These are phyloP conservation scores for Vanessa cardui DNA, from an alignment of 2,888 invertebrate genomes.

Conservation along the genomic window DNA sequence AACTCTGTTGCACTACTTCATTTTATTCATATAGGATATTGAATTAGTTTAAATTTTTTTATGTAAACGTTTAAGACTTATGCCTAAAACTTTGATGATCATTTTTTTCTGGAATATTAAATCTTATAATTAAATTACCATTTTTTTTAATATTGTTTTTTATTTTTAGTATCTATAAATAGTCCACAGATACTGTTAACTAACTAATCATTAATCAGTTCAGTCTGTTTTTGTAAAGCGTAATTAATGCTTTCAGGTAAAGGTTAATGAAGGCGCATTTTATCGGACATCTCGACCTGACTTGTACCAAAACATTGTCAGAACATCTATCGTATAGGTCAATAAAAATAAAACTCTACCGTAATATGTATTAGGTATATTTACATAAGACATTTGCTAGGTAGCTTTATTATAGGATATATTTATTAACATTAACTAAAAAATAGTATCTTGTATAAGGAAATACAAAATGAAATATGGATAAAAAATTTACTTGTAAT, in stretches of 20 bases:
- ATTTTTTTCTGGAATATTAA: too few relatives aligned
- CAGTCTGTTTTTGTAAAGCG: conserved; percentile 79
- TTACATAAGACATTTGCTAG: not conserved
- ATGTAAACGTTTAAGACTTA: too few relatives aligned
- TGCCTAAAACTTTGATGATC: too few relatives aligned
- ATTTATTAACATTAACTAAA: not conserved
- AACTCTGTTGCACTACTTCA: too few relatives aligned
- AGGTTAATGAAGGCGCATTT: conserved; percentile 73
- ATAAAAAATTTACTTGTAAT: not conserved
- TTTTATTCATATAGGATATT: too few relatives aligned
- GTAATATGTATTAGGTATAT: not conserved
- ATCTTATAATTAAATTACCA: not conserved
- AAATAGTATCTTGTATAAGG: too few relatives aligned
- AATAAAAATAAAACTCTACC: not conserved
- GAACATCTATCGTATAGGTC: conserved; percentile 5
- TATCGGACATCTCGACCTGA: conserved; percentile 65
- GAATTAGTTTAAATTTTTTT: too few relatives aligned
- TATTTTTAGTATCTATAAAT: conserved; percentile 9
- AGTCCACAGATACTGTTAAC: conserved; percentile 14
- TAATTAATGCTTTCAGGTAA: conserved; percentile 72
- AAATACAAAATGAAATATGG: too few relatives aligned
- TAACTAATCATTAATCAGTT: conserved; percentile 49
- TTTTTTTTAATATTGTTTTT: not conserved
- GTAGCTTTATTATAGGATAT: not conserved
- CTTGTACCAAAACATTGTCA: conserved; percentile 38